phyloP scores from a whole-genome alignment of 2,113 vertebrate genomes.

The Podocnemis expansa region DNA sequence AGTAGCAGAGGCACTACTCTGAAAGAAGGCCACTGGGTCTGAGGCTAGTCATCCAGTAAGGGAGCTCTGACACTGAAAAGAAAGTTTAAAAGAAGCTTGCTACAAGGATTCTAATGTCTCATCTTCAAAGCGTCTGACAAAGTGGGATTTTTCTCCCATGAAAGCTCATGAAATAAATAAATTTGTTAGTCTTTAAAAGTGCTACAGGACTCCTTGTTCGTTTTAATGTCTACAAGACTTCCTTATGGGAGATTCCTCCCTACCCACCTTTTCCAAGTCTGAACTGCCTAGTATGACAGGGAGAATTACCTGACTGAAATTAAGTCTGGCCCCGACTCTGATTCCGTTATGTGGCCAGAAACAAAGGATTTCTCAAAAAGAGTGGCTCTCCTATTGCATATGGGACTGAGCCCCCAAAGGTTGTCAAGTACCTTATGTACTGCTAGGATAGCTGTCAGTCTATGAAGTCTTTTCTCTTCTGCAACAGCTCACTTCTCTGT shows the following conservation, averaged over 20 bases:
- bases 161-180: no score
- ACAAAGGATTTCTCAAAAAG: background rate
- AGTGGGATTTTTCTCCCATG: no score
- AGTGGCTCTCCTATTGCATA: background rate
- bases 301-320: background rate
- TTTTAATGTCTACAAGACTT: no score
- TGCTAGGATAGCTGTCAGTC: background rate
- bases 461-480: background rate
- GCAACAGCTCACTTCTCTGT: no score
- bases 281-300: background rate
- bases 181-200: no score
- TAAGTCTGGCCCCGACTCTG: background rate
- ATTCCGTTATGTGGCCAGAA: background rate
- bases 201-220: no score
- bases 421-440: background rate
- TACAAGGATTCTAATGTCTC: no score
- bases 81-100: no score
- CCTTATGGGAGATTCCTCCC: no score
- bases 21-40: background rate
- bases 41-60: background rate
- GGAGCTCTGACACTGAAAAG: background rate
- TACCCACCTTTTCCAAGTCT: background rate
- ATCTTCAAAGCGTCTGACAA: no score
- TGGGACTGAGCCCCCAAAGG: background rate
- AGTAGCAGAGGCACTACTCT: background rate